Evolutionary conservation across 2,113 vertebrate genomes (phyloP), one percentile per base, ranked within the genome.

Genomic region (Morphnarchus princeps): DNA sequence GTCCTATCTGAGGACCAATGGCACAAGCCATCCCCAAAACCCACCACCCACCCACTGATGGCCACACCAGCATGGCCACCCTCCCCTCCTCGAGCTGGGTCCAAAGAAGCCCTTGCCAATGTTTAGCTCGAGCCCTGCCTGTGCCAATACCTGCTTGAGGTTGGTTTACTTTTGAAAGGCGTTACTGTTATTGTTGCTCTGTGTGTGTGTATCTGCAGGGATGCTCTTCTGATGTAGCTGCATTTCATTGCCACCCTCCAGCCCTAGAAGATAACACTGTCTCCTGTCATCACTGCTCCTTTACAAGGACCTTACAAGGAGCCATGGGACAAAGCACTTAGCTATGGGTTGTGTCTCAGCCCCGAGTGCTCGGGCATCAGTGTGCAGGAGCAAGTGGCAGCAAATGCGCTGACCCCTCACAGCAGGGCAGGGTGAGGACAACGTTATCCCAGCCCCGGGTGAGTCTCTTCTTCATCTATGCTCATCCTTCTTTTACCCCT

Each of bases 351-450:
- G 18, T 34, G 34, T 24, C 65, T 65, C 1, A 0, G 29, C 3
- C 18, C 28, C 10, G 0, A 22, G 65, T 1, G 1, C 76, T 9
- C 36, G 6, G 34, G 38, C 11, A 17, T 3, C 10, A 11, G 21
- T 1, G 2, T 6, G 12, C 42, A 32, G 54, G 47, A 31, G 47
- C 4, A 7, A 36, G 22, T 1, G 7, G 70, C 26, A 40, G n/a
- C 7, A 24, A 67, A 40, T 4, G 2, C 2, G 5, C 16, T 2
- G 5, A 12, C 36, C 29, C 63, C 45, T 50, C 0, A 0, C 31
- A n/a, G 38, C 8, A 1, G 28, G 74, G 29, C 58, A 61, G 67
- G 36, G 62, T 0, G 0, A 65, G 65, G 61, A n/a, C 1, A 1
- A 29, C 2, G 0, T 18, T 40, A 29, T 4, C 55, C 18, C 54